Percentiles rank a stretch among this genome's conserved stretches.
phyloP scores from a whole-genome alignment of 2,113 vertebrate genomes.

The Dermatemys mawii region DNA sequence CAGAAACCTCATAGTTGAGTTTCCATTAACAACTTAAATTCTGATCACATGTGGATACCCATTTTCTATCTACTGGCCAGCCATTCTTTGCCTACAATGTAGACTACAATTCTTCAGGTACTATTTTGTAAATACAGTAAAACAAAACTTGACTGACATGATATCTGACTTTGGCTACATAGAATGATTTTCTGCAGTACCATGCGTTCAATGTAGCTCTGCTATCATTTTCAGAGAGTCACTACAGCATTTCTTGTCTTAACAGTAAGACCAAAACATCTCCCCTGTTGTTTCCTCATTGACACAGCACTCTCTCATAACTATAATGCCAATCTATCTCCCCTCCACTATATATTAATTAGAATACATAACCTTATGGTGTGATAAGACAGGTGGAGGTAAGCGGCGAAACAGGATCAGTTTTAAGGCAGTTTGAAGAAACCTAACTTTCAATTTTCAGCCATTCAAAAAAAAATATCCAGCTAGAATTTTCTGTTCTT shows the following conservation, averaged over 20 bases:
- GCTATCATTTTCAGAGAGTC: neutral
- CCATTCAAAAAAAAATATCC: neutral
- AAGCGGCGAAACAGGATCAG: neutral
- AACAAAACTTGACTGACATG: neutral
- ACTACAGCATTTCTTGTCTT: neutral
- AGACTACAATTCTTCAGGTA: neutral
- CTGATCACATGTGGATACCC: accelerated
- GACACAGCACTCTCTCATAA: neutral
- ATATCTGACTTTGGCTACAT: neutral
- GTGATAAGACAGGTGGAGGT: neutral
- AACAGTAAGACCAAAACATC: neutral
- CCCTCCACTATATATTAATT: neutral
- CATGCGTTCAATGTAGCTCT: neutral
- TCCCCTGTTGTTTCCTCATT: neutral
- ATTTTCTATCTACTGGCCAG: neutral
- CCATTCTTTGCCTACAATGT: neutral
- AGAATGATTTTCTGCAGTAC: neutral
- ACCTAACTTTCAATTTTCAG: neutral
- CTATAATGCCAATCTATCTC: neutral
- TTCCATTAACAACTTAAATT: neutral
- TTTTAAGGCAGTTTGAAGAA: neutral
- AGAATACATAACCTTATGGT: neutral
- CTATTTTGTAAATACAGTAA: neutral
- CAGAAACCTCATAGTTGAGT: neutral
- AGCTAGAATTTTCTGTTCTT: no score